These are phyloP conservation scores for Holothuria scabra DNA, from an alignment of 53 echinoderm and acorn worm genomes.

Conservation along the genomic window DNA sequence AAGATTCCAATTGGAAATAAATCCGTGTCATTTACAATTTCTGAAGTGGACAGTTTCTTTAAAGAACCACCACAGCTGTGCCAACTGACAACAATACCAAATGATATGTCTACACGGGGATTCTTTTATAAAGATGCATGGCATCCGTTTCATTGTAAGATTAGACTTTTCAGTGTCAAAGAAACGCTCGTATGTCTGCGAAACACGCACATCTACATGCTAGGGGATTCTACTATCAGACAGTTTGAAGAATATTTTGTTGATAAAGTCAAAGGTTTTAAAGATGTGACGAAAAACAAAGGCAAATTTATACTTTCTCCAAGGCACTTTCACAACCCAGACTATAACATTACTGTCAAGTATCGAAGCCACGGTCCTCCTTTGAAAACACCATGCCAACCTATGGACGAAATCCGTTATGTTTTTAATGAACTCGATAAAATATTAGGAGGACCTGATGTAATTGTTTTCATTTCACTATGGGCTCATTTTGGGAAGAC, in stretches of 20 bases:
- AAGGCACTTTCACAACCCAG: background rate
- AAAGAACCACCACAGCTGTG: no score
- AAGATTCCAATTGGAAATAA: no score
- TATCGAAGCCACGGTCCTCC: background rate
- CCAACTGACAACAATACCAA: background rate
- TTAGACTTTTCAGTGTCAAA: background rate
- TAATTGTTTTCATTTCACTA: no score
- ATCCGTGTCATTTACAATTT: no score
- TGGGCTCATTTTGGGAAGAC: no score
- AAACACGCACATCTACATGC: background rate
- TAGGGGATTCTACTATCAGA: no score
- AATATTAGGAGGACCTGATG: no score
- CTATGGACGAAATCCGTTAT: no score
- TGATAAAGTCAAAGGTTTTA: background rate
- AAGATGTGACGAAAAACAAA: background rate
- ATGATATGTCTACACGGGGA: background rate
- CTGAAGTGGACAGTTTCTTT: no score
- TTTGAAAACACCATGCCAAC: background rate
- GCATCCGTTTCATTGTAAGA: constrained; percentile 1
- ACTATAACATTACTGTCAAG: background rate
- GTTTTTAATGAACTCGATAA: no score
- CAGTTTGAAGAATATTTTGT: background rate
- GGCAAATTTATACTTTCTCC: background rate
- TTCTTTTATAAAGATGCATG: background rate
- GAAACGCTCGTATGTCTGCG: background rate